These are phyloP conservation scores for Pogonognathellus flavescens DNA, from an alignment of 1,140 invertebrate species.

Conservation along the genomic window DNA sequence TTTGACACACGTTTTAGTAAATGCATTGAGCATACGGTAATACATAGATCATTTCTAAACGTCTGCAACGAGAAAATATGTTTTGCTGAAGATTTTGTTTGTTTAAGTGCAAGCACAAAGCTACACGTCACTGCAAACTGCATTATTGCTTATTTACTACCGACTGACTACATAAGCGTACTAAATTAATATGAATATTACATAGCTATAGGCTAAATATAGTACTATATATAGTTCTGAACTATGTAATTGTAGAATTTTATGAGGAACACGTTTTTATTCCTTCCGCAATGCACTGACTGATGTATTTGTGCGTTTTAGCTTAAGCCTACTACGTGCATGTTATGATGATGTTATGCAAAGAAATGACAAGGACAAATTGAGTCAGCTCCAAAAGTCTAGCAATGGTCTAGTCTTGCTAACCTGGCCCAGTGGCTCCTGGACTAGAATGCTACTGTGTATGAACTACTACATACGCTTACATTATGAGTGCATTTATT, in stretches of 20 bases:
- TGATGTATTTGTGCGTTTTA: not conserved
- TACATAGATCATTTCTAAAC: no score
- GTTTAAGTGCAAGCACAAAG: no score
- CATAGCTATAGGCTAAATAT: no score
- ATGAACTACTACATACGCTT: not conserved
- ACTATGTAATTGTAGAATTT: not conserved
- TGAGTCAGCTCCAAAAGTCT: slow-evolving; percentile 39
- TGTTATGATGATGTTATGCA: not conserved
- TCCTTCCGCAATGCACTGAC: slow-evolving; percentile 16
- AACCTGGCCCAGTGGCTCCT: not conserved
- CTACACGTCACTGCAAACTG: no score
- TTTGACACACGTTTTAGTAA: no score
- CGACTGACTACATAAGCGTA: not conserved
- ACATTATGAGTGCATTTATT: slow-evolving; percentile 19
- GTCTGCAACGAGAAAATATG: no score
- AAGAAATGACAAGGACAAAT: slow-evolving; percentile 49
- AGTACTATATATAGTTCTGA: no score
- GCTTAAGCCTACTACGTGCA: not conserved
- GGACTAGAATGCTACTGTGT: slow-evolving; percentile 19
- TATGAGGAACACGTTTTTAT: slow-evolving; percentile 21
- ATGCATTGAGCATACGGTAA: no score
- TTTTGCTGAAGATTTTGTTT: no score
- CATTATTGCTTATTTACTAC: no score
- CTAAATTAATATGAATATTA: not conserved
- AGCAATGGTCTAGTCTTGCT: slow-evolving; percentile 9